Conservation (phyloP, 2,888 invertebrate genomes). For the Phorcus lineatus region DNA sequence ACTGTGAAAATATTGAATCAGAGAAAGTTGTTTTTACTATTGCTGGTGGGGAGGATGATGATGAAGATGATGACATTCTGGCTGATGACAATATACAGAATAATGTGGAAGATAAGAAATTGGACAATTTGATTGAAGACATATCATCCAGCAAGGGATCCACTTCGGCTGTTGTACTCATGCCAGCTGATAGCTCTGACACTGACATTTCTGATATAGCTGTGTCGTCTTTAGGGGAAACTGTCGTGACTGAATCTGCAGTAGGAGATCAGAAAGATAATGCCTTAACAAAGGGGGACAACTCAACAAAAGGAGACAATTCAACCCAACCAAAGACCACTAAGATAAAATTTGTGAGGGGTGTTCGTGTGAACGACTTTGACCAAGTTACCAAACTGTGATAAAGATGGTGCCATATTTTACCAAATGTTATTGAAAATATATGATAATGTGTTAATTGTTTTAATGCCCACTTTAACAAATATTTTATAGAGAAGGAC, state of each 20-base stretch:
- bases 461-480: too few relatives aligned
- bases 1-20: too few relatives aligned
- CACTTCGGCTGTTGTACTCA: neutral
- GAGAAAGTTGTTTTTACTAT: too few relatives aligned
- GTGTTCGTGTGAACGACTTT: constrained; percentile 45
- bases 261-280: neutral
- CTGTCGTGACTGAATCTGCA: neutral
- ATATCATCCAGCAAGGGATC: neutral
- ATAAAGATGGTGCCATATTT: constrained; percentile 21
- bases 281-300: neutral
- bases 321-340: neutral
- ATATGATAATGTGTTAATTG: too few relatives aligned
- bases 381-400: constrained; percentile 51
- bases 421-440: neutral
- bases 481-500: too few relatives aligned
- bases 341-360: constrained; percentile 15
- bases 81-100: neutral
- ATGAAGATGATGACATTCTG: neutral
- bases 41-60: neutral
- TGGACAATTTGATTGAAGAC: neutral
- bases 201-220: neutral
- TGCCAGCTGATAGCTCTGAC: neutral
- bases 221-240: neutral
- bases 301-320: neutral
- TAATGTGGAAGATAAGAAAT: neutral